Evolutionary conservation across 2,888 invertebrate species (phyloP), one percentile per base, ranked within the genome.

Genomic region (Anoncus sp.): DNA sequence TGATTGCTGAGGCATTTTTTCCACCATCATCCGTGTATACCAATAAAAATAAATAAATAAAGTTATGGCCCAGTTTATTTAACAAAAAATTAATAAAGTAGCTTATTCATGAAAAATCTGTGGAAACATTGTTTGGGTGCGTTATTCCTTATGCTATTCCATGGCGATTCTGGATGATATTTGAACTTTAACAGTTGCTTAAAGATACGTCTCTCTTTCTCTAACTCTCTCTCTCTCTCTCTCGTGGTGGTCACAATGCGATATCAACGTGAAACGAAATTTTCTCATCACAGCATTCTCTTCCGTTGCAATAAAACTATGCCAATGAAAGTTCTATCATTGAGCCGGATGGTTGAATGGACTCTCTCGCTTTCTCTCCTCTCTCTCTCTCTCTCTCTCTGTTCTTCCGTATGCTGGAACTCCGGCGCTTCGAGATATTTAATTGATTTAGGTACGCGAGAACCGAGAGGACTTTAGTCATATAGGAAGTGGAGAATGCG

Each of bases 361-460:
- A 45, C 40, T 57, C 47, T 60, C 35, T 55, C 20, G 35, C 5
- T 20, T 35, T 16, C 5, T 18, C 57, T 65, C 40, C 47, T 59
- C 49, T 35, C 47, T 53, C 40, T 40, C 24, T 55, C 27, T 57
- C 20, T n/a, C 24, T 57, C 38, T 31, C 57, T 27, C 38, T 31
- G 22, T 49, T 47, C n/a, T 14, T n/a, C n/a, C 35, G 57, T 43
- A 59, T 18, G 49, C 60, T 66, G 80, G 73, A 62, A 79, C 81
- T 77, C 76, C 73, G 69, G 75, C 71, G 78, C 77, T 69, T 74
- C 73, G 80, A 85, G 86, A 87, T 86, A 87, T 88, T 88, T 87
- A 87, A 88, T 87, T 88, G 88, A 88, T 87, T 86, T 83, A 84
- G 84, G 86, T 82, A 83, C 79, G 65, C 78, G 70, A 67, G 78